Base-by-base conservation (phyloP, 2,113 vertebrate genomes). In the Triplophysa siluroides region DNA sequence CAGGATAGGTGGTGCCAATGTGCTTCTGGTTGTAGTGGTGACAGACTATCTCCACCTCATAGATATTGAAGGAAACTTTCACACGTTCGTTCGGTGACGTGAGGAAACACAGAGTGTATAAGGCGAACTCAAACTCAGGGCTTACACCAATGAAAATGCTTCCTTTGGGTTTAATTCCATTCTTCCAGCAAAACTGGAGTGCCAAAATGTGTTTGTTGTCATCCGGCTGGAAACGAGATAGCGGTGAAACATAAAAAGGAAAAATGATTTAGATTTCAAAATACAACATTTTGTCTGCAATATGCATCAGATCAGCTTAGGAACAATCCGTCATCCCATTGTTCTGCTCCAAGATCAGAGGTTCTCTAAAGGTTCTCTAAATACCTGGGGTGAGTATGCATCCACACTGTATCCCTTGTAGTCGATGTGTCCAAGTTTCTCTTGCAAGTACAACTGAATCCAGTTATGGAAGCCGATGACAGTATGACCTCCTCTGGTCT, bases 401-500 rank as follows among this genome's bases (percentile, higher is more conserved):
- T 29, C 85, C 77, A 89, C 88, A 13, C 88, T 91, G 85, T 93
- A 94, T 70, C 93, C 93, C 88, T 91, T 94, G 86, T 94, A 94
- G 68, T 94, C 91, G 12, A 94, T 89, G 83, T 93, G 90, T 14
- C 93, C 93, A 54, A 94, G 92, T 80, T 93, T 94, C 84, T 94
- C 93, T 29, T 94, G 93, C 26, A 94, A 81, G 80, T 94, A 94
- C 16, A 94, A 86, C 90, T 94, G 93, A 79, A 94, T 94, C 93
- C 93, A 94, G 90, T 94, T 94, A 85, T 94, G 93, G 78, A 94
- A 94, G 10, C 93, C 93, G 1, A 94, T 93, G 52, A 94, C 92
- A 3, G 90, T 93, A 26, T 86, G 88, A 1, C 90, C 84, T 18
- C 92, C 91, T 86, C 92, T 88, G 0, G 93, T 94, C 87, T 94